Evolutionary conservation across 2,888 invertebrate genomes (phyloP), one percentile per base, ranked within the genome.

Genomic region (Escarpia spicata): DNA sequence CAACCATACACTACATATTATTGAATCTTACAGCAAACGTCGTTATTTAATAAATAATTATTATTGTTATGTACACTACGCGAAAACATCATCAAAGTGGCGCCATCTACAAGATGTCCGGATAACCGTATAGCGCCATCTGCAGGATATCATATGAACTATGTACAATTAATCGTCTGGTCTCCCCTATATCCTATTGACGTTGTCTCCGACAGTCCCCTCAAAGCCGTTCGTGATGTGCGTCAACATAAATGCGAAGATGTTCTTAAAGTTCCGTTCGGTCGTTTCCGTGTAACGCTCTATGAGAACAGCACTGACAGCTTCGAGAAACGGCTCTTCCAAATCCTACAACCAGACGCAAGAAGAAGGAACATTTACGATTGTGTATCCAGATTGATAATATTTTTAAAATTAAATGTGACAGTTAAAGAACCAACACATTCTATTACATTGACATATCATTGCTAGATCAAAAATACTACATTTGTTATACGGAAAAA

Each of bases 281-380:
- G 98, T 98, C 96, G 98, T 98, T 92, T 98, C 98, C 26, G 98
- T 98, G 97, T 98, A 98, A 94, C 98, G 97, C 94, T 98, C 98
- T 9, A 98, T 98, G 90, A 98, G 97, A 0, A 98, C 98, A 93
- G 97, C 97, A 96, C 98, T 97, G n/a, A 98, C 98, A 0, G 98
- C 98, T 96, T 98, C 97, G 95, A 98, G 97, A 96, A 98, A 98
- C 2, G 98, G 98, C 94, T 97, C 97, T 96, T 98, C 98, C 95
- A 98, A 98, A 97, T 98, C 98, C 98, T 98, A 95, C 92, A 96
- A 75, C 6, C 75, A 75, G 2, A 75, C 75, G 75, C 19, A 26
- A 26, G 75, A 75, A 6, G 26, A 26, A 19, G 26, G 15, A 75
- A 75, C n/a, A 75, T 75, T 75, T n/a, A 75, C 26, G 75, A 2